Percentiles rank a stretch among this genome's conserved stretches.
Evolutionary conservation across 2,888 invertebrate species (phyloP).

Genomic region (Phengaris alcon): DNA sequence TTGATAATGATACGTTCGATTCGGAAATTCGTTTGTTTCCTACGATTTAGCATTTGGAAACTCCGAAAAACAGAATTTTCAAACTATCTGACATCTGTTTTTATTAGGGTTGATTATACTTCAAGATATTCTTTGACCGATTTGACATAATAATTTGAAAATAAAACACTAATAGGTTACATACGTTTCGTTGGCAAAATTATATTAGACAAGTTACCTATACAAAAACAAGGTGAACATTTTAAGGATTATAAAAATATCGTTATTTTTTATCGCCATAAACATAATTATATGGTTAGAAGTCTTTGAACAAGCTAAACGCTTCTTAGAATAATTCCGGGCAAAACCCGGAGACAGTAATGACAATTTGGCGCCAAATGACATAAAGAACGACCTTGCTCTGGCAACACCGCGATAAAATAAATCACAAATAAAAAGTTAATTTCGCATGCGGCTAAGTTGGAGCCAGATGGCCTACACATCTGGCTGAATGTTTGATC

Average conservation of each 20-base stretch:
- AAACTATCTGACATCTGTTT: slow-evolving; percentile 31
- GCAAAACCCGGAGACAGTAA: slow-evolving; percentile 24
- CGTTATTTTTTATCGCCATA: not conserved
- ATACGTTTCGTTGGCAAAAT: not conserved
- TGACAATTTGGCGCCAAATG: slow-evolving; percentile 42
- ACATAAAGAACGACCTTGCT: slow-evolving; percentile 54
- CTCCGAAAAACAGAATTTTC: slow-evolving; percentile 34
- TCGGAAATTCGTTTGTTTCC: not conserved
- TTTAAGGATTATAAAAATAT: not conserved
- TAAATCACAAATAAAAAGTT: slow-evolving; percentile 60
- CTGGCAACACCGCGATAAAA: slow-evolving; percentile 53
- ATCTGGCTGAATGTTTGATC: slow-evolving; percentile 45
- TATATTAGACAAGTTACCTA: not conserved
- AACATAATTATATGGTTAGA: slow-evolving; percentile 37
- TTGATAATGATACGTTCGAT: slow-evolving; percentile 39
- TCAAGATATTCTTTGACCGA: slow-evolving; percentile 46
- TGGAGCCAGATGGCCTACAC: slow-evolving; percentile 51
- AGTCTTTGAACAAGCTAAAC: slow-evolving; percentile 36
- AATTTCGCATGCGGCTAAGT: slow-evolving; percentile 54
- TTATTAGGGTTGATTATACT: slow-evolving; percentile 46
- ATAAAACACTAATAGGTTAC: slow-evolving; percentile 47
- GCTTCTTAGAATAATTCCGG: slow-evolving; percentile 7
- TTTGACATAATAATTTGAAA: slow-evolving; percentile 52
- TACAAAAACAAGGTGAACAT: not conserved
- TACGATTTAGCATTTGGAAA: slow-evolving; percentile 20